Evolutionary conservation across 2,113 vertebrate genomes (phyloP).

Genomic region (Paralichthys olivaceus): DNA sequence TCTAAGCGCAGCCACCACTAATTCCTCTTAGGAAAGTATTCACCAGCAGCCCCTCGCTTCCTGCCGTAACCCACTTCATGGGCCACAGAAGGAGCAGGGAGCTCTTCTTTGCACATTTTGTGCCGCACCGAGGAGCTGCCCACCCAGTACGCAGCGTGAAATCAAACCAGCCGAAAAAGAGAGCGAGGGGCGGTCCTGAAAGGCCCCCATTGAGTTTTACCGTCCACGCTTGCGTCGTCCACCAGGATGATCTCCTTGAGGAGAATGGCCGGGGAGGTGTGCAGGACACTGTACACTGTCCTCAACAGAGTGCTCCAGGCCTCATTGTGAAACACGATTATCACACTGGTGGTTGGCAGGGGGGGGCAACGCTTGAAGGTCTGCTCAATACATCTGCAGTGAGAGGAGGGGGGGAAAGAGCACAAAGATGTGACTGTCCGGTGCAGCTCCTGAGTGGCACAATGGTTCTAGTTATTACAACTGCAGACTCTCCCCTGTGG

Average conservation of each 20-base stretch:
- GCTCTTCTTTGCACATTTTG: constrained; percentile 43
- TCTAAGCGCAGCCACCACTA: constrained; percentile 6
- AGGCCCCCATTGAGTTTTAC: constrained; percentile 80
- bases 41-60: constrained; percentile 47
- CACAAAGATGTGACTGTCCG: constrained; percentile 66
- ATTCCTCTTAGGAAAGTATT: constrained; percentile 70
- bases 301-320: constrained; percentile 96
- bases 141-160: constrained; percentile 59
- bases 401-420: constrained; percentile 15
- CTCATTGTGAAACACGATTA: constrained; percentile 99
- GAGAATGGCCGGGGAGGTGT: constrained; percentile 93
- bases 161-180: constrained; percentile 35
- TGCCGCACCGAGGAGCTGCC: constrained; percentile 43
- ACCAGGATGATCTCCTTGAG: constrained; percentile 98
- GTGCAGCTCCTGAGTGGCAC: constrained; percentile 47
- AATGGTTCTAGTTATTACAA: constrained; percentile 64
- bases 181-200: constrained; percentile 37
- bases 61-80: constrained; percentile 54
- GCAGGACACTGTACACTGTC: constrained; percentile 96
- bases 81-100: constrained; percentile 39
- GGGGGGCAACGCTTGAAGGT: constrained; percentile 94
- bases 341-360: constrained; percentile 93
- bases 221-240: constrained; percentile 95
- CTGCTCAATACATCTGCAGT: constrained; percentile 94
- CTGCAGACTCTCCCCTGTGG: constrained; percentile 52